A percentile compares a stretch with the other conserved stretches of the same genome.
Evolutionary conservation across 92 coral and sea anemone genomes (phyloP).

Genomic region (Diadumene lineata): DNA sequence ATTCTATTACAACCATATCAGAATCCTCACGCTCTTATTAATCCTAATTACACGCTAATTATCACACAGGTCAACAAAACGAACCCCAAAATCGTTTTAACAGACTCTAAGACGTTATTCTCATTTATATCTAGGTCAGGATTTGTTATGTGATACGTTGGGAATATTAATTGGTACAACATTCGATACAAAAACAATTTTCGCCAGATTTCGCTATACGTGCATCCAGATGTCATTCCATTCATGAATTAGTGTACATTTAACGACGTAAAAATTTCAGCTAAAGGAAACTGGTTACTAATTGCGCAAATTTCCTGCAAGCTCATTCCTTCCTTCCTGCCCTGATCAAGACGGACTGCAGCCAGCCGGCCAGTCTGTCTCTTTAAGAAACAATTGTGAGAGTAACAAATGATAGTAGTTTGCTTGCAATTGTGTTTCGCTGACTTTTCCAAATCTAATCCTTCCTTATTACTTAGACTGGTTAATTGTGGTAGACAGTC

Average conservation of each 20-base stretch:
- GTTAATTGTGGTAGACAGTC: no score
- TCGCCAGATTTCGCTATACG: no score
- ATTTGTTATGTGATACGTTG: neutral
- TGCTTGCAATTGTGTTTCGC: no score
- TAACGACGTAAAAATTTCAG: neutral
- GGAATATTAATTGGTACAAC: neutral
- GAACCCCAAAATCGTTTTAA: neutral
- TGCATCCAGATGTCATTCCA: neutral
- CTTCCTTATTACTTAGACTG: neutral
- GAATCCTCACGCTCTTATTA: no score
- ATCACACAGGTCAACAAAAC: neutral
- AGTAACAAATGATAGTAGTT: no score
- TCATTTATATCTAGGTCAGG: neutral
- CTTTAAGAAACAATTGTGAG: neutral
- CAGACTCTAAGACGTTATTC: neutral
- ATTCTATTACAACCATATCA: no score
- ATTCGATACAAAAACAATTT: no score
- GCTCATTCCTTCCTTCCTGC: slow-evolving; percentile 2
- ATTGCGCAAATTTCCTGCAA: slow-evolving; percentile 3
- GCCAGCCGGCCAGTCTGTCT: slow-evolving; percentile 1
- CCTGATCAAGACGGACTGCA: neutral
- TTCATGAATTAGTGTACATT: neutral
- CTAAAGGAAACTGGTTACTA: neutral
- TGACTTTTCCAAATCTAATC: no score
- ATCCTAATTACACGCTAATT: no score